Conservation (phyloP, 1,140 invertebrate genomes). For the Drosophila jambulina region DNA sequence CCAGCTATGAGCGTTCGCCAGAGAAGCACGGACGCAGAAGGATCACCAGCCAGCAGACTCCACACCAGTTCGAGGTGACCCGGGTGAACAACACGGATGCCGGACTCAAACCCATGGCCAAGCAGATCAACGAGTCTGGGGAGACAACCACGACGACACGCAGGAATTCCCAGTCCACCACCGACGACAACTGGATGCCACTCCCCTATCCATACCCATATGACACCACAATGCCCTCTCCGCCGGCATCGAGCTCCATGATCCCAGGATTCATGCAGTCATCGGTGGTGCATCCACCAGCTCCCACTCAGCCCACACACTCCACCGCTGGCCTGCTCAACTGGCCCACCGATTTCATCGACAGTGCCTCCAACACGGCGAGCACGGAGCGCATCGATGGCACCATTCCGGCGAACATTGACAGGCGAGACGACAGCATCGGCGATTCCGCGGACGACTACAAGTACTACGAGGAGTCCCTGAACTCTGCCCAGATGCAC, state of each 20-base stretch:
- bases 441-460: slow-evolving; percentile 53
- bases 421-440: slow-evolving; percentile 52
- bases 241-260: slow-evolving; percentile 27
- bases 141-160: slow-evolving; percentile 50
- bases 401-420: slow-evolving; percentile 29
- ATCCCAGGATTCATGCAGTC: slow-evolving; percentile 38
- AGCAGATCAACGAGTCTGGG: slow-evolving; percentile 70
- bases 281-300: slow-evolving; percentile 20
- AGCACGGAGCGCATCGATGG: slow-evolving; percentile 42
- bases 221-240: slow-evolving; percentile 60
- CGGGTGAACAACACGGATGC: slow-evolving; percentile 57
- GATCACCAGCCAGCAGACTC: slow-evolving; percentile 21
- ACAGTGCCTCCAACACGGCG: slow-evolving; percentile 39
- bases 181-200: slow-evolving; percentile 71
- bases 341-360: slow-evolving; percentile 77
- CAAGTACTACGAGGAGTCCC: slow-evolving; percentile 54
- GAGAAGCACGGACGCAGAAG: slow-evolving; percentile 56
- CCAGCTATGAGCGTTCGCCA: slow-evolving; percentile 57
- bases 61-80: slow-evolving; percentile 29
- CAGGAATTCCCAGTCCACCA: slow-evolving; percentile 8
- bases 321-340: slow-evolving; percentile 56
- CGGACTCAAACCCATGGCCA: slow-evolving; percentile 41
- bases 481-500: slow-evolving; percentile 66
- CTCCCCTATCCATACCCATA: slow-evolving; percentile 64
- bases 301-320: slow-evolving; percentile 32